Base-by-base conservation (phyloP, 2,797 vertebrate species). In the Arrhamphus sclerolepis region DNA sequence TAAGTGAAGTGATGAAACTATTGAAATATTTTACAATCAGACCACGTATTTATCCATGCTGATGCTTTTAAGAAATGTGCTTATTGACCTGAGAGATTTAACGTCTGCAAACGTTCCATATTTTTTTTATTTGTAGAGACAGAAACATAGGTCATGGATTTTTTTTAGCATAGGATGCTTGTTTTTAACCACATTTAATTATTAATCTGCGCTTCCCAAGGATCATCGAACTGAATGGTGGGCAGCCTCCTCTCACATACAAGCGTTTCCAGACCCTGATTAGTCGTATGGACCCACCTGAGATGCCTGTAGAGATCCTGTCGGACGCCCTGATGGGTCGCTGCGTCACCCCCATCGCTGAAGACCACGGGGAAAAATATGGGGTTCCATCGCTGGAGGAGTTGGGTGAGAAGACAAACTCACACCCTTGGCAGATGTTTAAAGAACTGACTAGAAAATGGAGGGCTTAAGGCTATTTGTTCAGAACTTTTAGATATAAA, bases 191-290 rank as follows among this genome's bases (percentile, higher is more conserved):
- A 4, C 14, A 38, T 38, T 14, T 38, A 38, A 38, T 38, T 16
- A 16, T 38, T 38, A 14, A 38, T 38, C 13, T 38, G 7, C 29
- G 14, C 34, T 1, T 38, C 56, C 7, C 2, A 51, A 94, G 92
- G 72, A 90, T 94, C 71, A 94, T 91, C 9, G 91, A 94, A 73
- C 83, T 93, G 65, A 94, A 94, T 2, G 91, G 89, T 0, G 84
- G 89, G 1, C 93, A 94, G 82, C 90, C 93, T 49, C 92, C 92
- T 11, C 89, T 94, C 41, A 94, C 92, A 31, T 93, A 94, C 84
- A 94, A 93, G 73, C 90, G 92, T 79, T 94, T 93, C 88, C 93
- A 93, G 84, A 92, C 92, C 9, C 88, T 94, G 14, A 90, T 94
- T 65, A 93, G 92, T 56, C 89, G 88, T 1, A 73, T 94, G 80